These are phyloP conservation scores for Agriopis marginaria DNA, from an alignment of 2,888 invertebrate species.

Conservation along the genomic window DNA sequence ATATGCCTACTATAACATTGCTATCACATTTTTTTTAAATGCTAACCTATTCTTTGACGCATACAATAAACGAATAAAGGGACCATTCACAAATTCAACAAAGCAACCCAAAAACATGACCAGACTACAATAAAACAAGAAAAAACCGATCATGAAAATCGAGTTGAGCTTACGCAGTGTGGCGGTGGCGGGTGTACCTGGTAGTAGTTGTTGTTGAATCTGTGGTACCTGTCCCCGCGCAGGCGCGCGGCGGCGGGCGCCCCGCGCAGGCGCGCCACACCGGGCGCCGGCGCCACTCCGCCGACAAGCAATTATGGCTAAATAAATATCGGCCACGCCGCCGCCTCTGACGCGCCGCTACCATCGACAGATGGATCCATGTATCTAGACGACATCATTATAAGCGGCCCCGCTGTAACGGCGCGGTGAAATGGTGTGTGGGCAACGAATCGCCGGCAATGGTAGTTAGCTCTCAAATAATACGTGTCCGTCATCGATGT, in stretches of 20 bases:
- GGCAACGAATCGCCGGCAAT: slow-evolving; percentile 69
- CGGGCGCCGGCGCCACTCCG: slow-evolving; percentile 85
- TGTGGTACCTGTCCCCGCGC: slow-evolving; percentile 31
- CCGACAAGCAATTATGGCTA: slow-evolving; percentile 86
- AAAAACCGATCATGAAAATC: slow-evolving; percentile 81
- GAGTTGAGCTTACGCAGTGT: slow-evolving; percentile 78
- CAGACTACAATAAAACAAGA: slow-evolving; percentile 75
- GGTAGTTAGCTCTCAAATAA: slow-evolving; percentile 63
- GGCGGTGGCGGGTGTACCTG: slow-evolving; percentile 58
- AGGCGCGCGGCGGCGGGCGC: slow-evolving; percentile 39
- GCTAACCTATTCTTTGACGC: slow-evolving; percentile 56
- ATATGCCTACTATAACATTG: slow-evolving; percentile 41
- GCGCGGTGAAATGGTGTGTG: slow-evolving; percentile 68
- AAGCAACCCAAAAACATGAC: slow-evolving; percentile 80
- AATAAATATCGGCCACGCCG: slow-evolving; percentile 83
- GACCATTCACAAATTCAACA: slow-evolving; percentile 83
- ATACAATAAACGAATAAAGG: slow-evolving; percentile 52
- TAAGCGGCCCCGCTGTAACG: slow-evolving; percentile 68
- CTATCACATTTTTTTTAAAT: slow-evolving; percentile 48
- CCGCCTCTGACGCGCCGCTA: slow-evolving; percentile 71
- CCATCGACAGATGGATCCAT: slow-evolving; percentile 75
- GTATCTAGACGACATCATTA: slow-evolving; percentile 79
- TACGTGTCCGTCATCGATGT: slow-evolving; percentile 62
- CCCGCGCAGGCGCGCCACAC: slow-evolving; percentile 75
- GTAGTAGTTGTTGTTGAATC: slow-evolving; percentile 3